Conservation (phyloP, 2,888 invertebrate genomes). For the Sclerodermus sp. region DNA sequence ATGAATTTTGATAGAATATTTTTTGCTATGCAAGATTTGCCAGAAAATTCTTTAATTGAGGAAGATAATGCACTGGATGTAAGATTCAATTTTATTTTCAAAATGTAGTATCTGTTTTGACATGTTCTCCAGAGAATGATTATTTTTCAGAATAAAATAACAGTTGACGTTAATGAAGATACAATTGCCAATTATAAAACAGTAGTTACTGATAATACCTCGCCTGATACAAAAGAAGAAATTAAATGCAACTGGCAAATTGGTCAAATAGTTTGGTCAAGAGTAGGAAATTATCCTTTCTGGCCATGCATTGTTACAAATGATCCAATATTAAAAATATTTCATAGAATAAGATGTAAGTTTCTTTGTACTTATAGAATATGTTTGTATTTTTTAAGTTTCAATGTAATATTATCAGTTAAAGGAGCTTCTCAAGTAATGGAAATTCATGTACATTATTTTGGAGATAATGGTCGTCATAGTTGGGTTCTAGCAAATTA, state of each 20-base stretch:
- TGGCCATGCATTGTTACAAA: constrained; percentile 87
- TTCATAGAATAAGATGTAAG: constrained; percentile 64
- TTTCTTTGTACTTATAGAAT: not conserved
- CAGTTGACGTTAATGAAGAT: too few species aligned
- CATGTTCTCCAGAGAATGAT: too few species aligned
- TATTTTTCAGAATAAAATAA: too few species aligned
- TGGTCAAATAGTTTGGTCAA: constrained; percentile 83
- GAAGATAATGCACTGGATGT: too few species aligned
- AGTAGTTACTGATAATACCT: too few species aligned
- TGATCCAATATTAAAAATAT: constrained; percentile 68
- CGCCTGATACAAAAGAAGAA: not conserved
- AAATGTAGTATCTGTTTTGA: too few species aligned
- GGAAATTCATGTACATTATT: constrained; percentile 80
- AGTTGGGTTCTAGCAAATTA: constrained; percentile 74
- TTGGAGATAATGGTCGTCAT: constrained; percentile 81
- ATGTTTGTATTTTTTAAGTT: constrained; percentile 46
- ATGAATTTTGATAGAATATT: too few species aligned
- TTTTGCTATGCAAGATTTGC: too few species aligned
- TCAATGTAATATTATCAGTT: not conserved
- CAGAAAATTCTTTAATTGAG: too few species aligned
- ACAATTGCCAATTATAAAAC: too few species aligned
- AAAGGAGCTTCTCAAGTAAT: constrained; percentile 11
- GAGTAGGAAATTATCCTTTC: constrained; percentile 78
- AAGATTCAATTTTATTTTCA: too few species aligned
- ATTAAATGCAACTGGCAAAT: constrained; percentile 57